phyloP scores from a whole-genome alignment of 2,113 vertebrate genomes.

The cat (Felis catus) region F.catus_Fca126_mat1.0 CM031420.1:59475501-59476000 shows the following conservation, averaged over 20 bases:
- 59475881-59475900: background rate
- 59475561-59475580: background rate
- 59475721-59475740: no score
- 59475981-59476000: background rate
- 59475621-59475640: background rate
- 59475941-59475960: background rate
- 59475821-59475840: no score
- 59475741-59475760: no score
- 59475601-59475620: background rate
- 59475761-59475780: no score
- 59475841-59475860: no score
- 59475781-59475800: no score
- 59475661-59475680: no score
- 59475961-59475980: background rate
- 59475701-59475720: no score
- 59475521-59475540: background rate
- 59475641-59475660: no score
- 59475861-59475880: background rate
- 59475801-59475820: no score
- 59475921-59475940: background rate
- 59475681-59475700: no score
- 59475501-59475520: background rate
- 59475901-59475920: background rate
- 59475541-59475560: background rate
- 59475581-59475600: background rate